phyloP scores from a whole-genome alignment of 1,140 invertebrate genomes.

The Euschistus heros region DNA sequence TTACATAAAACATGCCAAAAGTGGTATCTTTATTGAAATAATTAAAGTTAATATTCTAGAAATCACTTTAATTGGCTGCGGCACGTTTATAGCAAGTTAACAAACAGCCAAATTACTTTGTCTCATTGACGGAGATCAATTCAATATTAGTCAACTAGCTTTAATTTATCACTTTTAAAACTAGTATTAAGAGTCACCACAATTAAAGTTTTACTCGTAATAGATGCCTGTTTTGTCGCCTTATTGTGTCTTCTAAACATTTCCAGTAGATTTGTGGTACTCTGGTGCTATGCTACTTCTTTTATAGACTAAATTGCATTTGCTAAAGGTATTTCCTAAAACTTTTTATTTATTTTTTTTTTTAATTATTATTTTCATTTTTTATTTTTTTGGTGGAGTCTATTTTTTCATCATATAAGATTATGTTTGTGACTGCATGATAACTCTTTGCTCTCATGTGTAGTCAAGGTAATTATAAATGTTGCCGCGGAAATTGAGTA shows the following conservation, averaged over 20 bases:
- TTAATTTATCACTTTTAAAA: constrained; percentile 8
- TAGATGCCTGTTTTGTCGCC: constrained; percentile 15
- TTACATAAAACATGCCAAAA: constrained; percentile 14
- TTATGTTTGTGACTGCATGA: constrained; percentile 22
- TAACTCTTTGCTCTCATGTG: constrained; percentile 13
- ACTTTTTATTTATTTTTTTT: background rate
- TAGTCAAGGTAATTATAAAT: constrained; percentile 10
- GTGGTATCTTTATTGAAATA: background rate
- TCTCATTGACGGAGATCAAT: background rate
- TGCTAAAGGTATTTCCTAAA: constrained; percentile 15
- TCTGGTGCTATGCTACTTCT: constrained; percentile 24
- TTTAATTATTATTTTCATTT: background rate
- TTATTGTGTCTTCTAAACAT: constrained; percentile 14
- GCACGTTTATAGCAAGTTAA: constrained; percentile 25
- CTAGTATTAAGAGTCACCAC: constrained; percentile 14
- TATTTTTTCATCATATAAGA: constrained; percentile 16
- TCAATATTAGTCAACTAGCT: background rate
- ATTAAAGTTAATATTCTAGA: background rate
- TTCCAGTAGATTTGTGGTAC: constrained; percentile 22
- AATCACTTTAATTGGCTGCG: constrained; percentile 16
- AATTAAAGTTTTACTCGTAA: background rate
- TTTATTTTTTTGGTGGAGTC: constrained; percentile 22
- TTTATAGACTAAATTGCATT: constrained; percentile 26
- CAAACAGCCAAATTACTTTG: constrained; percentile 17
- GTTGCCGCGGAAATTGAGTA: background rate